Conservation (phyloP, 2,113 vertebrate genomes). For the Gopherus evgoodei region DNA sequence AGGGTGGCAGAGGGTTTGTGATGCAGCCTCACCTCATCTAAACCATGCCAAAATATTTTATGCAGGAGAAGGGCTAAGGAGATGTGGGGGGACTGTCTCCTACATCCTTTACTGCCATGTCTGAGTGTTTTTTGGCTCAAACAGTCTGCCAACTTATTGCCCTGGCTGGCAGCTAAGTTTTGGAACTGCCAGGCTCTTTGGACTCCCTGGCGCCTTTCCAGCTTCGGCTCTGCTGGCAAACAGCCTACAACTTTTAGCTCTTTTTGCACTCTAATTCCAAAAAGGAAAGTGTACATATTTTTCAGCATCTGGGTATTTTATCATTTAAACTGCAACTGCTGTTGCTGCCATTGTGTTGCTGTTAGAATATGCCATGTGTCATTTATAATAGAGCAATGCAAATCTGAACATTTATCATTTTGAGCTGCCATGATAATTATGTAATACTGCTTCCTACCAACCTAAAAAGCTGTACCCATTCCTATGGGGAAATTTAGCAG, state of each 20-base stretch:
- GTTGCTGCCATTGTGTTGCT: neutral
- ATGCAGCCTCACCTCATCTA: neutral
- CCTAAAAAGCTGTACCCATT: neutral
- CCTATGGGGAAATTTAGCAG: neutral
- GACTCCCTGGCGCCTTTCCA: neutral
- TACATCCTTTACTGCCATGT: neutral
- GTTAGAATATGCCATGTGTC: constrained; percentile 25
- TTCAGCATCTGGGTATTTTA: neutral
- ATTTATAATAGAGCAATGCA: neutral
- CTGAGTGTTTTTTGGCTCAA: neutral
- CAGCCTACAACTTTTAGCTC: neutral
- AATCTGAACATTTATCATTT: constrained; percentile 3
- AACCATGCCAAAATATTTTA: neutral
- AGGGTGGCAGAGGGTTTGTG: neutral
- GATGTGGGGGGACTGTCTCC: neutral
- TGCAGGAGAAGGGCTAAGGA: neutral
- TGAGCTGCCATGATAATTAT: neutral
- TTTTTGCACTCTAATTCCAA: neutral
- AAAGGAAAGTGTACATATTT: neutral
- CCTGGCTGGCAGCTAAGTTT: neutral
- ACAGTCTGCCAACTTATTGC: neutral
- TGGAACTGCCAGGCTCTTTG: neutral
- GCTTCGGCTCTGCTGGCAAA: neutral
- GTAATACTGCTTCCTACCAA: neutral
- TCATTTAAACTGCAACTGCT: neutral